These are phyloP conservation scores for Ameiurus melas DNA, from an alignment of 2,113 vertebrate species.

Conservation along the genomic window DNA sequence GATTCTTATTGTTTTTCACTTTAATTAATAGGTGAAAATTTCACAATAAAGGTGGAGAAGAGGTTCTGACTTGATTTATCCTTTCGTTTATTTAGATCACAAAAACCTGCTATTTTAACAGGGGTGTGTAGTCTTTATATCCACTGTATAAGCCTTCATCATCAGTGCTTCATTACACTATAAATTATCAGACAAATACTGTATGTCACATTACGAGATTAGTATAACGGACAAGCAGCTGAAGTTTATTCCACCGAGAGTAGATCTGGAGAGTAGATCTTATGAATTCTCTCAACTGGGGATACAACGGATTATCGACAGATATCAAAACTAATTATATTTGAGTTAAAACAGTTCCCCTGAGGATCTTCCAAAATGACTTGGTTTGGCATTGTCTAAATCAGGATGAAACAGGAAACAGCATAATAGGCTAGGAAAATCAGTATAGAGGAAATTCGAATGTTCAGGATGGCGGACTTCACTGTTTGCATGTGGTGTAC, in stretches of 20 bases:
- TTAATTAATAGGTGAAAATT: no score
- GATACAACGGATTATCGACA: neutral
- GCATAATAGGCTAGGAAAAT: neutral
- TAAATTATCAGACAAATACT: neutral
- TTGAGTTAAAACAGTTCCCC: neutral
- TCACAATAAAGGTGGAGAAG: no score
- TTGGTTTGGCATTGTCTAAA: neutral
- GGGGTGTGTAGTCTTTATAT: no score
- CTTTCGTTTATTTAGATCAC: no score
- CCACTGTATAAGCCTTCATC: neutral
- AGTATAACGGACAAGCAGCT: constrained; percentile 22
- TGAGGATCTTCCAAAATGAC: neutral
- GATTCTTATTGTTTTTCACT: no score
- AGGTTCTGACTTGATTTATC: no score
- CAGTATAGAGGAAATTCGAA: neutral
- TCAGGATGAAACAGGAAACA: neutral
- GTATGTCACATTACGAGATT: neutral
- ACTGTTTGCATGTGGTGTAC: constrained; percentile 57
- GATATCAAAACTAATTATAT: neutral
- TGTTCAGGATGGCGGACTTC: neutral
- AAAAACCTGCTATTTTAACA: no score
- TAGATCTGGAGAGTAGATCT: neutral
- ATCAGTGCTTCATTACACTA: neutral
- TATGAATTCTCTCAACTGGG: constrained; percentile 5
- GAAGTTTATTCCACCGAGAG: constrained; percentile 4